Conservation (phyloP, 2,797 vertebrate species). For the Poeciliopsis infans region DNA sequence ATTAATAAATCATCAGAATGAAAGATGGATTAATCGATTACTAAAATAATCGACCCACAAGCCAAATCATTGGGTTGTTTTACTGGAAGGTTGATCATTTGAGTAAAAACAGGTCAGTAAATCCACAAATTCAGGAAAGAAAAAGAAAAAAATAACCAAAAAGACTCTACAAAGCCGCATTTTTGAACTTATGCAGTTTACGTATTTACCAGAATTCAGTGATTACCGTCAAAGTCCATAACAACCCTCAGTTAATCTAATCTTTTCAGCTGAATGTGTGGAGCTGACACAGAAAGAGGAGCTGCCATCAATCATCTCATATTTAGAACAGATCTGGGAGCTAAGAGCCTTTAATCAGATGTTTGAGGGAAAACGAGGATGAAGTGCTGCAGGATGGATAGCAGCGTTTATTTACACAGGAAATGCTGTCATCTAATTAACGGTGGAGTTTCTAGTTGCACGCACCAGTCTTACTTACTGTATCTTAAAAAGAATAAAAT, state of each 20-base stretch:
- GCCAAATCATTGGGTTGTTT: background rate
- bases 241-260: background rate
- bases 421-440: background rate
- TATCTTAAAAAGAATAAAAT: background rate
- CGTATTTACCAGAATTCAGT: background rate
- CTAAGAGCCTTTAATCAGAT: background rate
- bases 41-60: no score
- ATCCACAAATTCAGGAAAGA: background rate
- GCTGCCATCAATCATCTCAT: background rate
- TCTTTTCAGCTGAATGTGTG: background rate
- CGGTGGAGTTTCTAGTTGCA: background rate
- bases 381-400: background rate
- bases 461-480: background rate
- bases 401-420: slow-evolving; percentile 8
- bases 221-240: background rate
- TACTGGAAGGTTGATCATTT: background rate
- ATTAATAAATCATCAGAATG: no score
- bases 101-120: background rate
- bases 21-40: no score
- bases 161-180: background rate
- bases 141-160: background rate
- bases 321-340: background rate
- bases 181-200: background rate
- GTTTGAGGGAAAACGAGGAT: background rate
- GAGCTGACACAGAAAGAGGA: background rate